A percentile compares a stretch with the other conserved stretches of the same genome.
These are phyloP conservation scores for Araneus ventricosus DNA, from an alignment of 1,140 invertebrate species.

Conservation along the genomic window DNA sequence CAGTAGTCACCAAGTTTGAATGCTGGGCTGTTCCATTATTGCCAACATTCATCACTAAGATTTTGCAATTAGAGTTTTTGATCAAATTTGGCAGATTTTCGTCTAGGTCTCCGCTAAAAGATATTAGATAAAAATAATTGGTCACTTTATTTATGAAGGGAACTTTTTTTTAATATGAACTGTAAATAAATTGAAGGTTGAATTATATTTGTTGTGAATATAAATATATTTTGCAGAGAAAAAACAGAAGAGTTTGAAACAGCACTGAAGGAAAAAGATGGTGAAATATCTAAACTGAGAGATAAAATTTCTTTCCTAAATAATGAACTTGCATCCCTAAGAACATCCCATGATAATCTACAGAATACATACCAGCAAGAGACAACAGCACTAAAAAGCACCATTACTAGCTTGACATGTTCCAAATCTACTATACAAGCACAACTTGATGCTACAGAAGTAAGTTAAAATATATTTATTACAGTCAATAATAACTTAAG, in stretches of 20 bases:
- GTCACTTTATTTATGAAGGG: no score
- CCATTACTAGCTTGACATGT: conserved; percentile 44
- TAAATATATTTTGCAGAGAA: conserved; percentile 63
- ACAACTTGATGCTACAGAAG: conserved; percentile 67
- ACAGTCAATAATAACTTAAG: background rate
- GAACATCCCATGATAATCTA: background rate
- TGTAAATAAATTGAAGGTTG: no score
- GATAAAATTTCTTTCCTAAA: background rate
- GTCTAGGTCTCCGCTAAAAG: no score
- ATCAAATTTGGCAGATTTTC: no score
- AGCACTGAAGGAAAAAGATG: conserved; percentile 77
- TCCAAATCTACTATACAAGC: conserved; percentile 49
- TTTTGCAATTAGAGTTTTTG: no score
- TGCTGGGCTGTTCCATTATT: no score
- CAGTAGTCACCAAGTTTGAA: no score
- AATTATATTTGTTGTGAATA: no score
- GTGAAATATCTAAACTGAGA: background rate
- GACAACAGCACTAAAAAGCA: conserved; percentile 36
- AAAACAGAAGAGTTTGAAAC: conserved; percentile 78
- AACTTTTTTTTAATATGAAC: no score
- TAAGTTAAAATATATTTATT: background rate
- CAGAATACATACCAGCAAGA: conserved; percentile 44
- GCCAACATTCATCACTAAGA: no score
- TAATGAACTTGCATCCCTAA: conserved; percentile 3
- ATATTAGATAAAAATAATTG: no score